Percentiles rank a stretch among this genome's conserved stretches.
These are phyloP conservation scores for Medauroidea extradentata DNA, from an alignment of 1,140 invertebrate species.

Conservation along the genomic window DNA sequence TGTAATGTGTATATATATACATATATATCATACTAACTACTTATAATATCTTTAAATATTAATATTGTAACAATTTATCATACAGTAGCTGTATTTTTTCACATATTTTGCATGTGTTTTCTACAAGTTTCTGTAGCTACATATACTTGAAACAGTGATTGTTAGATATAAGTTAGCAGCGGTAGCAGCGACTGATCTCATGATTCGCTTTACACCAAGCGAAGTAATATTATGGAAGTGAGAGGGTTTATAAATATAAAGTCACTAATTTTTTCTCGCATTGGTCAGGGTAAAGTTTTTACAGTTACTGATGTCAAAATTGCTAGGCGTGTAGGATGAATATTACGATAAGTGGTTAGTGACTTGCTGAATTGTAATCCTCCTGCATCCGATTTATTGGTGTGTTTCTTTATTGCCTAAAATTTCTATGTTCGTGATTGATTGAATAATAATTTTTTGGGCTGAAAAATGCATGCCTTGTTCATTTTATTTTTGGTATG, in stretches of 20 bases:
- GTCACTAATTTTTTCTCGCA: not conserved
- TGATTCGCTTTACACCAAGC: not conserved
- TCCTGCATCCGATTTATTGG: too few relatives aligned
- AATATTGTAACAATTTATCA: not conserved
- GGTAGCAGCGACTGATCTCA: not conserved
- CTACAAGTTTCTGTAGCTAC: conserved; percentile 2
- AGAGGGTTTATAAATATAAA: not conserved
- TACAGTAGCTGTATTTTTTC: conserved; percentile 8
- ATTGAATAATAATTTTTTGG: too few relatives aligned
- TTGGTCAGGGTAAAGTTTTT: too few relatives aligned
- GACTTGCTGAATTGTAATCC: too few relatives aligned
- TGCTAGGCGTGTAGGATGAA: too few relatives aligned
- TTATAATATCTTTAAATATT: conserved; percentile 1
- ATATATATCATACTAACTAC: conserved; percentile 6
- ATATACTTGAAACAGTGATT: conserved; percentile 1
- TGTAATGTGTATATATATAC: conserved; percentile 1
- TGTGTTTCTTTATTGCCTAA: too few relatives aligned
- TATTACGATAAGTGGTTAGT: too few relatives aligned
- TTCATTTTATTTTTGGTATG: too few relatives aligned
- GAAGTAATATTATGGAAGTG: not conserved
- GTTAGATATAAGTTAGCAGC: not conserved
- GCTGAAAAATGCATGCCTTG: too few relatives aligned
- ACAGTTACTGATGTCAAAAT: too few relatives aligned
- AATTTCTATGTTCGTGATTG: too few relatives aligned
- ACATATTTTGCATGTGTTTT: conserved; percentile 10